Evolutionary conservation across 2,797 vertebrate species (phyloP).

Genomic region (Dryobates pubescens): DNA sequence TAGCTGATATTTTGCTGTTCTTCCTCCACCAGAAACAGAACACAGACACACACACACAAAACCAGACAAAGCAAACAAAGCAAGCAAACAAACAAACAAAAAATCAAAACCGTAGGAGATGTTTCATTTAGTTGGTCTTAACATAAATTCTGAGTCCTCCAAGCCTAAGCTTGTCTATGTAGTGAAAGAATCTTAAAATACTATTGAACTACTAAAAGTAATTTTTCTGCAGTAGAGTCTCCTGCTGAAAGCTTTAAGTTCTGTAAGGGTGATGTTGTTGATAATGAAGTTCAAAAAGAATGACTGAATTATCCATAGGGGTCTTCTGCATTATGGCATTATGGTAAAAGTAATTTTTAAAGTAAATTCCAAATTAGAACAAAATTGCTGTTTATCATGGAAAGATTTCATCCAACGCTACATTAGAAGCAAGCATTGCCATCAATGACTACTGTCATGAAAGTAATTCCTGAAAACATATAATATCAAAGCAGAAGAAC

Average conservation of each 20-base stretch:
- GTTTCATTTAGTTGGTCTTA: not conserved
- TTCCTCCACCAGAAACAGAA: not conserved
- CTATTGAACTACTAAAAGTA: not conserved
- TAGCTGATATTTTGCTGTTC: not conserved
- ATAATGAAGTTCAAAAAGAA: not conserved
- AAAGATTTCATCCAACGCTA: rapidly evolving
- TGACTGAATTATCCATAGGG: not conserved
- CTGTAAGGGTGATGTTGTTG: not conserved
- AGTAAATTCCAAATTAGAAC: not conserved
- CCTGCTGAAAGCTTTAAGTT: not conserved
- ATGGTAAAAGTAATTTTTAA: not conserved
- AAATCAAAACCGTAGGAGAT: not conserved
- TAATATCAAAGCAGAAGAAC: not conserved
- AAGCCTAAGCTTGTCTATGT: not conserved
- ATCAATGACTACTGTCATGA: not conserved
- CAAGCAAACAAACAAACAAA: not conserved
- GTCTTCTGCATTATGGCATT: not conserved
- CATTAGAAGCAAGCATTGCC: not conserved
- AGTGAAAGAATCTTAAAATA: not conserved
- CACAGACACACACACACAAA: too few species aligned
- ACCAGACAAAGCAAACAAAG: not conserved
- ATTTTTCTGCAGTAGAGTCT: not conserved
- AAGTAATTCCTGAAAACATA: not conserved
- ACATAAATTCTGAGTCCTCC: not conserved
- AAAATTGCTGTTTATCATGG: not conserved